Evolutionary conservation across 2,113 vertebrate species (phyloP).

Genomic region (Leptodactylus fuscus): DNA sequence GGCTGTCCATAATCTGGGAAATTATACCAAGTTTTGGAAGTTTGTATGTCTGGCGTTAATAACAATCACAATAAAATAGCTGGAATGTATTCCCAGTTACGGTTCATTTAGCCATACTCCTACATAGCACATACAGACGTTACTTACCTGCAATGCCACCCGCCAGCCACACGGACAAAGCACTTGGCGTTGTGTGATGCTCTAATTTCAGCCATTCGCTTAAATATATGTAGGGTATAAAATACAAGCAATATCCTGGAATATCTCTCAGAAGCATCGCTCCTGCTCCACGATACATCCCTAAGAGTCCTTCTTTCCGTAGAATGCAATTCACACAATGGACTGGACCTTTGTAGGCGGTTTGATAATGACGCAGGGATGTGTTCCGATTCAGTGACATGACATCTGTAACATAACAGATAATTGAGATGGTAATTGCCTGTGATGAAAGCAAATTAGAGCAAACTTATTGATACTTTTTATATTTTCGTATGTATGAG

Average conservation of each 20-base stretch:
- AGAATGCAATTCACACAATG: constrained; percentile 89
- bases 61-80: no score
- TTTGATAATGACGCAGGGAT: constrained; percentile 67
- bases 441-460: no score
- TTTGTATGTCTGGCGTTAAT: no score
- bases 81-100: no score
- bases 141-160: constrained; percentile 91
- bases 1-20: no score
- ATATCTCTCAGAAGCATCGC: constrained; percentile 93
- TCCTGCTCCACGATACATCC: constrained; percentile 85
- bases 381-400: constrained; percentile 71
- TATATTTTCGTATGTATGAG: no score
- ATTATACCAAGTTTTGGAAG: no score
- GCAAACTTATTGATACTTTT: no score
- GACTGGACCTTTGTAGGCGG: constrained; percentile 83
- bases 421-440: background rate
- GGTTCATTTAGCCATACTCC: no score
- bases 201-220: constrained; percentile 83
- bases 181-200: constrained; percentile 69
- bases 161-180: constrained; percentile 84
- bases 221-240: constrained; percentile 87
- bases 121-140: no score
- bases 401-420: constrained; percentile 67
- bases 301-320: constrained; percentile 83
- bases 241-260: constrained; percentile 92